Conservation (phyloP, 1,140 invertebrate species). For the Papilio helenus region DNA sequence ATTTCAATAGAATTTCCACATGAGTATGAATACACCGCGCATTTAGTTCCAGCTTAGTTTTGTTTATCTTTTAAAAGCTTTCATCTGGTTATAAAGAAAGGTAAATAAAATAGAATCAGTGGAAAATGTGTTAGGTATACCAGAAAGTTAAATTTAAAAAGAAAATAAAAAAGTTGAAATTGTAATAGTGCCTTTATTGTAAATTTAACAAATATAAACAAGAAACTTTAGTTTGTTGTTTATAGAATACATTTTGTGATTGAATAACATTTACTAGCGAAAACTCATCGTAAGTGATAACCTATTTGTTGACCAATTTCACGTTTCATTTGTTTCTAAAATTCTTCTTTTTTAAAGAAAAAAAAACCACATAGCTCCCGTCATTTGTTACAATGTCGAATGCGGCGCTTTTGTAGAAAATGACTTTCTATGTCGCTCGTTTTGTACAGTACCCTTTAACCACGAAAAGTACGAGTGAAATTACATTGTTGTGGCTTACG, state of each 20-base stretch:
- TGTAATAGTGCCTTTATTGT: not conserved
- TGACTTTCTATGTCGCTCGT: conserved; percentile 18
- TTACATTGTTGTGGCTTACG: conserved; percentile 25
- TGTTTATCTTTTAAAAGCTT: not conserved
- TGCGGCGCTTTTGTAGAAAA: conserved; percentile 22
- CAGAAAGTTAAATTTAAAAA: not conserved
- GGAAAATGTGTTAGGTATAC: not conserved
- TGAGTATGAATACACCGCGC: conserved; percentile 9
- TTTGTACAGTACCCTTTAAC: conserved; percentile 18
- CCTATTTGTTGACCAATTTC: not conserved
- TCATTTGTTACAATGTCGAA: conserved; percentile 25
- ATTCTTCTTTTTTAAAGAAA: not conserved
- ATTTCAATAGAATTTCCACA: conserved; percentile 16
- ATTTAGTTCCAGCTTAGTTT: not conserved
- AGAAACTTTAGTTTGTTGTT: no score
- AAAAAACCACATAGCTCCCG: not conserved
- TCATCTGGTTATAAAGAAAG: not conserved
- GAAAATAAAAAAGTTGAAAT: not conserved
- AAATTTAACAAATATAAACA: not conserved
- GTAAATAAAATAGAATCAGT: not conserved
- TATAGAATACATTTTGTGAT: no score
- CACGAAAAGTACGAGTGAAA: conserved; percentile 23
- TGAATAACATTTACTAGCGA: no score
- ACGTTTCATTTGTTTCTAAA: not conserved
- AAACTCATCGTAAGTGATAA: no score